Evolutionary conservation across 2,888 invertebrate species (phyloP).

Genomic region (Willowsia nigromaculata): DNA sequence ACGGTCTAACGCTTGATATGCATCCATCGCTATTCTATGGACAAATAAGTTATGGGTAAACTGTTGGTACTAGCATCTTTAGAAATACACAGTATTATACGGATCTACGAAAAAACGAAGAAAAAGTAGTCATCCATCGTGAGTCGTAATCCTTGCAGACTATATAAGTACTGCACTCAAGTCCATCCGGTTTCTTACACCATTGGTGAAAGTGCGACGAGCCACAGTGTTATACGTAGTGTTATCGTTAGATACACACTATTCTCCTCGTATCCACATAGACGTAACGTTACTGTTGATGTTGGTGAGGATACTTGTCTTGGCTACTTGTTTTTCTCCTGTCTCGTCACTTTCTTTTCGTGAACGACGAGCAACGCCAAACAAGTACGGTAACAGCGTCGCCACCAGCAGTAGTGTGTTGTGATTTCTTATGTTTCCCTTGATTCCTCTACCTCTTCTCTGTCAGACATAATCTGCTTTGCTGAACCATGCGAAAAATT

Average conservation of each 20-base stretch:
- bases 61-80: neutral
- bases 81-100: neutral
- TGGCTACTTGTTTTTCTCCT: conserved; percentile 26
- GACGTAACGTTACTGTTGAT: neutral
- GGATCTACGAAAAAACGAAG: neutral
- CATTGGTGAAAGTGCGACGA: conserved; percentile 10
- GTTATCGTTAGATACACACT: neutral
- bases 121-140: conserved; percentile 17
- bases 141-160: conserved; percentile 29
- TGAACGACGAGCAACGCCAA: neutral
- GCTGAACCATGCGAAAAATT: conserved; percentile 61
- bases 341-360: conserved; percentile 13
- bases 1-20: neutral
- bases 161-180: conserved; percentile 22
- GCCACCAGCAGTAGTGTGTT: neutral
- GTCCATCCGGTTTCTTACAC: conserved; percentile 25
- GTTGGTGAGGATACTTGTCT: conserved; percentile 1
- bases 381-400: neutral
- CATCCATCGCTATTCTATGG: neutral
- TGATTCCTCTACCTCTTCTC: conserved; percentile 36
- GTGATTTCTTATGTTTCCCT: conserved; percentile 62
- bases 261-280: neutral
- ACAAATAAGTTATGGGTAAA: neutral
- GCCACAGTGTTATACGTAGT: conserved; percentile 26
- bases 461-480: conserved; percentile 56